These are phyloP conservation scores for Menura novaehollandiae DNA, from an alignment of 2,113 vertebrate genomes.

Conservation along the genomic window DNA sequence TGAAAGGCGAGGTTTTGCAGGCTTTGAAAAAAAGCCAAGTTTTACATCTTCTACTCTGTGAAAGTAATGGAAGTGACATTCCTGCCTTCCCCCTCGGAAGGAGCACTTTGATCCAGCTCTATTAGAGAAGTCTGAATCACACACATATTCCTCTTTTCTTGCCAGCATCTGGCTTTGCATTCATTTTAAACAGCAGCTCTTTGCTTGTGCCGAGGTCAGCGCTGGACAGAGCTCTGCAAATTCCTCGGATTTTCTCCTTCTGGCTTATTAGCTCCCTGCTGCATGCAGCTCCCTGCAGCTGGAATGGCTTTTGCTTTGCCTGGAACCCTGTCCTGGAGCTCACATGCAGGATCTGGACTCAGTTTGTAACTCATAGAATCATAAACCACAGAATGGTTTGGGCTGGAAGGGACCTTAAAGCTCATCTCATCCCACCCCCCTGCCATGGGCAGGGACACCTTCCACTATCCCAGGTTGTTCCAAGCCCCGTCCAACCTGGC, in stretches of 20 bases:
- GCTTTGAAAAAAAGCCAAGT: not conserved
- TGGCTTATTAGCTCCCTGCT: not conserved
- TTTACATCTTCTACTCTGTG: not conserved
- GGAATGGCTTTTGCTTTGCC: not conserved
- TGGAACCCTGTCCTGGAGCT: not conserved
- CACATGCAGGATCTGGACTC: not conserved
- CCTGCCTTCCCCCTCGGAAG: not conserved
- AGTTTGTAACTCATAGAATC: not conserved
- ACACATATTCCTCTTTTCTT: not conserved
- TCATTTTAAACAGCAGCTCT: not conserved
- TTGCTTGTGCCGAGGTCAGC: not conserved
- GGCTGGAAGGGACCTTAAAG: not conserved
- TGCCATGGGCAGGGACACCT: not conserved
- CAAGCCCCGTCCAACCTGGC: accelerated
- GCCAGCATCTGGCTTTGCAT: not conserved
- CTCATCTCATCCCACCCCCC: not conserved
- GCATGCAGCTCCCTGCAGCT: not conserved
- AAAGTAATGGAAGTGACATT: not conserved
- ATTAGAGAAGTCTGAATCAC: not conserved
- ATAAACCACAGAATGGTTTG: not conserved
- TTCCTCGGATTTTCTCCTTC: not conserved
- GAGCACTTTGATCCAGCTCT: conserved; percentile 8
- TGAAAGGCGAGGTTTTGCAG: not conserved
- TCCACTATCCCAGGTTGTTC: not conserved
- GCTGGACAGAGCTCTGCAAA: not conserved